Percentiles rank a stretch among this genome's conserved stretches.
Evolutionary conservation across 2,113 vertebrate genomes (phyloP).

Genomic region (Odocoileus virginianus): DNA sequence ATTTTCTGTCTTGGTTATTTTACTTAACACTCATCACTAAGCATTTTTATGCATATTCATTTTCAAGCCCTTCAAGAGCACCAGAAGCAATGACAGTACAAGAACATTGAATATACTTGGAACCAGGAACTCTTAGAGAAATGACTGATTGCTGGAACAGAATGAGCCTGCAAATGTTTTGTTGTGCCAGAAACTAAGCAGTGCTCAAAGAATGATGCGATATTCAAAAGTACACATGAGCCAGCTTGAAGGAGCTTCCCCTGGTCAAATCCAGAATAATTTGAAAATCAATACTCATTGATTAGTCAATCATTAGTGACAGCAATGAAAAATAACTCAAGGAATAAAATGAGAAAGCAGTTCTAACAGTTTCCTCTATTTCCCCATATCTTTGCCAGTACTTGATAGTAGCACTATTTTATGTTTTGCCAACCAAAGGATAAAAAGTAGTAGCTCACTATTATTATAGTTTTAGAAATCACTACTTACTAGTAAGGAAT

Average conservation of each 20-base stretch:
- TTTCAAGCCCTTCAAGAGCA: not conserved
- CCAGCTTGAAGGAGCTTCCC: not conserved
- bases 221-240: not conserved
- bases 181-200: not conserved
- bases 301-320: not conserved
- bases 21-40: not conserved
- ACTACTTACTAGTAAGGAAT: not conserved
- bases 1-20: slow-evolving; percentile 3
- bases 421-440: not conserved
- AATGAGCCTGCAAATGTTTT: not conserved
- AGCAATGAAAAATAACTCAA: not conserved
- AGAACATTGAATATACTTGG: not conserved
- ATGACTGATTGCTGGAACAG: not conserved
- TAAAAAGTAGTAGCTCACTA: not conserved
- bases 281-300: not conserved
- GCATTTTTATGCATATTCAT: not conserved
- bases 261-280: not conserved
- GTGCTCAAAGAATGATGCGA: not conserved
- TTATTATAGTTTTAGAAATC: not conserved
- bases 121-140: not conserved
- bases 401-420: not conserved
- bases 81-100: not conserved
- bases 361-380: not conserved
- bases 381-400: not conserved
- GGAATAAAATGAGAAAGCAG: not conserved